These are phyloP conservation scores for Phrynocephalus versicolor DNA, from an alignment of 2,113 vertebrate species.

Conservation along the genomic window DNA sequence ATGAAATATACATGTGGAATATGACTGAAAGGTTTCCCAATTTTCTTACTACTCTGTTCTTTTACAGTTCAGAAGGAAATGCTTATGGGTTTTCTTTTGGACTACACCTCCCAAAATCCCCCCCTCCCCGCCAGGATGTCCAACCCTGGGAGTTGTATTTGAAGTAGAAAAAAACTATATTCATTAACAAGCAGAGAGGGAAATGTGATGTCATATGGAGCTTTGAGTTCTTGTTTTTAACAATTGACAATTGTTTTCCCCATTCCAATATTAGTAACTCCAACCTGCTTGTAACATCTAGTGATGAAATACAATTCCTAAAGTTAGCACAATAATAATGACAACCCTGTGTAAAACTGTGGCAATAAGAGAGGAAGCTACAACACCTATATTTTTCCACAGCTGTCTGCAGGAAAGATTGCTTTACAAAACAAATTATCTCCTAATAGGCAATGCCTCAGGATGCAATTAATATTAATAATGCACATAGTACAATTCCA, in stretches of 20 bases:
- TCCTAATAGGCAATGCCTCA: neutral
- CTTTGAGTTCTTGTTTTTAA: neutral
- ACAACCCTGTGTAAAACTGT: neutral
- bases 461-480: neutral
- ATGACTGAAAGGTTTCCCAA: too few species aligned
- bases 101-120: too few species aligned
- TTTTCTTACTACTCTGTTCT: too few species aligned
- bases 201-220: neutral
- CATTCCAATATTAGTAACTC: neutral
- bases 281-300: neutral
- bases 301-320: neutral
- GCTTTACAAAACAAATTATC: neutral
- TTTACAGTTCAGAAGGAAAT: too few species aligned
- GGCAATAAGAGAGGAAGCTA: neutral
- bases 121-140: too few species aligned
- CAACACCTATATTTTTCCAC: neutral
- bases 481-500: neutral
- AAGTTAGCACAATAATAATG: neutral
- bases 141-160: too few species aligned
- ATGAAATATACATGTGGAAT: too few species aligned
- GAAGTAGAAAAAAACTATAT: too few species aligned
- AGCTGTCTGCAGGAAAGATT: neutral
- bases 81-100: too few species aligned
- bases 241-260: neutral
- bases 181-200: neutral